Evolutionary conservation across 2,888 invertebrate genomes (phyloP), one percentile per base, ranked within the genome.

Genomic region (Silvanus unidentatus): DNA sequence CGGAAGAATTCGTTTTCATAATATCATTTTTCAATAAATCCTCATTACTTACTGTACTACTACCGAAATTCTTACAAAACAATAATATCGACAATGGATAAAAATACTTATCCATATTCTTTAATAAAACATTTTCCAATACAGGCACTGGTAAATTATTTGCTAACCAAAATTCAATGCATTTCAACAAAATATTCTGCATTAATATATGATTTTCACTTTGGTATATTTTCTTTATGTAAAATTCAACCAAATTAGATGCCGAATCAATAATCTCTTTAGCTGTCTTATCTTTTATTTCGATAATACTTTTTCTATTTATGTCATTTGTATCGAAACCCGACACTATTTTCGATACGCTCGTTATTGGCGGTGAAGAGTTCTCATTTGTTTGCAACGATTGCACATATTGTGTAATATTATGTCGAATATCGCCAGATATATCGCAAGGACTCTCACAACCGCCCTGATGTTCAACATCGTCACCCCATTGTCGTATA

Each of bases 71-170:
- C 49, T 73, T 73, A 50, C 73, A 73, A 60, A 73, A 73, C 42
- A 73, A 53, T 42, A 73, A 59, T 50, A 73, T 69, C 9, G 72
- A 71, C 22, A 73, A 55, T 0, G 73, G 73, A 57, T 72, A 72
- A 56, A 72, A 73, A 55, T 72, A 72, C 49, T 72, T 73, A 55
- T 72, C 72, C 65, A 73, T 65, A 55, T 72, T 73, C 54, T 72
- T 71, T 40, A 73, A 55, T 36, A 73, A 54, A 40, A 72, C 63
- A 48, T 61, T 64, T 55, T 73, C 73, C 38, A 73, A 53, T 34
- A 69, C 60, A 29, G 61, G 55, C 42, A 72, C 68, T 9, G 73
- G 73, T 36, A 73, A 55, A 50, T 63, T 66, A 46, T 67, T 68
- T 4, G 60, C 54, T 42, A 73, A 53, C 73, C 73, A 73, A 60